These are phyloP conservation scores for Macrophya alboannulata DNA, from an alignment of 2,888 invertebrate genomes.

Conservation along the genomic window DNA sequence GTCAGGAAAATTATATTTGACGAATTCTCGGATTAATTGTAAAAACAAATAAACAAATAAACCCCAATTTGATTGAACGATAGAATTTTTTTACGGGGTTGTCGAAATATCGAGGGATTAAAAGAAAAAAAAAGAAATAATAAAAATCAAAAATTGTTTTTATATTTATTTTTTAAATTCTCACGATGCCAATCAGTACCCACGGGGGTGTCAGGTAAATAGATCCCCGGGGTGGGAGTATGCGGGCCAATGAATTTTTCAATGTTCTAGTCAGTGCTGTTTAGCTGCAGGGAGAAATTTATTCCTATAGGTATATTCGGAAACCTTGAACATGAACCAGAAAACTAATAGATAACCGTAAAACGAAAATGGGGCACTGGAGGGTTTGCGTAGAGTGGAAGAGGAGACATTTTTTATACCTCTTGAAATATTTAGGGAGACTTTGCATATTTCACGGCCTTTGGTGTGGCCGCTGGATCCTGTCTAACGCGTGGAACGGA, in stretches of 20 bases:
- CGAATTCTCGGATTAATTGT: not conserved
- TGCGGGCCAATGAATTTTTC: conserved; percentile 26
- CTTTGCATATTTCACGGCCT: conserved; percentile 51
- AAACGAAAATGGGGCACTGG: conserved; percentile 48
- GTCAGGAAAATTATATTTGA: no score
- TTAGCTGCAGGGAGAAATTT: not conserved
- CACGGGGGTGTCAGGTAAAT: conserved; percentile 7
- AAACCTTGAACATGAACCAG: conserved; percentile 45
- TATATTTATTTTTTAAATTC: not conserved
- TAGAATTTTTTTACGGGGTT: not conserved
- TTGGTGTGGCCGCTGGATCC: conserved; percentile 28
- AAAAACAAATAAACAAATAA: not conserved
- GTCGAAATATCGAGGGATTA: not conserved
- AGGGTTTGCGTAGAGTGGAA: conserved; percentile 31
- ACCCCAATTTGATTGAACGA: not conserved
- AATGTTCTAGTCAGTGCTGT: conserved; percentile 8
- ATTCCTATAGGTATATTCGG: conserved; percentile 47
- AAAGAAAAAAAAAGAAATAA: not conserved
- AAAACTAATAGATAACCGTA: conserved; percentile 51
- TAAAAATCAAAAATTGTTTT: not conserved
- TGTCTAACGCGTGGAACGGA: conserved; percentile 46
- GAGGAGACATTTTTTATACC: conserved; percentile 50
- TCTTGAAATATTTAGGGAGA: conserved; percentile 54
- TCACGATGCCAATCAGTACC: conserved; percentile 28
- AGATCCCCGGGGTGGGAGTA: not conserved